Evolutionary conservation across 2,113 vertebrate genomes (phyloP).

Genomic region (Ictalurus furcatus): DNA sequence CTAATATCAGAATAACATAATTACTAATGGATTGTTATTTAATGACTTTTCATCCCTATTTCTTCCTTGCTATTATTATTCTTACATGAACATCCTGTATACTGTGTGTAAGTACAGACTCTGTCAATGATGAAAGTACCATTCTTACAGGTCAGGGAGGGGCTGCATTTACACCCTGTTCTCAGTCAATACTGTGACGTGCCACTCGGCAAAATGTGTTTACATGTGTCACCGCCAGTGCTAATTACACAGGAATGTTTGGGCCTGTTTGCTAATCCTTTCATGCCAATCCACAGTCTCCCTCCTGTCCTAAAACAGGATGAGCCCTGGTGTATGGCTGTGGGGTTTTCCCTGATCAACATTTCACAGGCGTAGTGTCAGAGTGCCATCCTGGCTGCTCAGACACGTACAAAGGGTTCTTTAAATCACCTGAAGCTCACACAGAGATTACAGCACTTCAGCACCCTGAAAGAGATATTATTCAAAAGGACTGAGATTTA

Average conservation of each 20-base stretch:
- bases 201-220: conserved; percentile 33
- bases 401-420: conserved; percentile 55
- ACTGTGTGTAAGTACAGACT: background rate
- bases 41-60: background rate
- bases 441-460: conserved; percentile 38
- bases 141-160: conserved; percentile 17
- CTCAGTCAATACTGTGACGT: conserved; percentile 20
- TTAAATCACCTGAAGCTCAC: conserved; percentile 38
- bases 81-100: background rate
- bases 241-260: conserved; percentile 78
- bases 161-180: conserved; percentile 2
- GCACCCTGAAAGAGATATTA: conserved; percentile 39
- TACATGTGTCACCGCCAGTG: conserved; percentile 57
- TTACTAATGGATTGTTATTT: background rate
- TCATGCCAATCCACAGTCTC: conserved; percentile 65
- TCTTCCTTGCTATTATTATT: background rate
- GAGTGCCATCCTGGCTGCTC: conserved; percentile 50
- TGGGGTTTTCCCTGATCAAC: conserved; percentile 61
- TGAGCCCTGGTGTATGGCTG: conserved; percentile 56
- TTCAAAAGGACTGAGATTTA: conserved; percentile 52
- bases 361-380: conserved; percentile 48
- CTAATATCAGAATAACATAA: background rate
- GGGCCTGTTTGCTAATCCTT: conserved; percentile 70
- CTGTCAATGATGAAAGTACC: background rate
- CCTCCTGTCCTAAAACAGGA: conserved; percentile 65